Base-by-base conservation (phyloP, 2,113 vertebrate species). In the Erpornis zantholeuca region DNA sequence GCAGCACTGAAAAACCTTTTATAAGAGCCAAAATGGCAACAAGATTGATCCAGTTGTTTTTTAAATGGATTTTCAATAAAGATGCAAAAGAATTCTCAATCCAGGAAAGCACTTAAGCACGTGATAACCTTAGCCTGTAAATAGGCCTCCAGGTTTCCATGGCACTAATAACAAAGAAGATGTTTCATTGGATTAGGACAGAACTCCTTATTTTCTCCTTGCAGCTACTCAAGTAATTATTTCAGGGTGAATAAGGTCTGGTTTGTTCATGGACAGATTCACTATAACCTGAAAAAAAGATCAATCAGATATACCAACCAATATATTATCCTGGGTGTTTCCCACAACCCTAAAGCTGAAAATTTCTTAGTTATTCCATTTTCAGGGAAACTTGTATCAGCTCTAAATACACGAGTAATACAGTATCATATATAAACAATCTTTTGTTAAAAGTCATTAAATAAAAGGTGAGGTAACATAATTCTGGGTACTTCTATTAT, bases 51-150 rank as follows among this genome's bases (percentile, higher is more conserved):
- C 38, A 17, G 27, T 22, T 65, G 18, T 2, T 75, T 54, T 64
- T 36, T 11, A 76, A 86, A 65, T 24, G 28, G 73, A 61, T 86
- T 94, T 95, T 91, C 66, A 89, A 76, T 76, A 87, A 94, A 91
- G 29, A 87, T 42, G 71, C 33, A 76, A 80, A 86, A 80, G 33
- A 94, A 19, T 52, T n/a, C 54, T 81, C 54, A 75, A 31, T 38
- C 33, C 33, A 73, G 88, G 50, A 88, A 94, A 86, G 60, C 64
- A 88, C 45, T 65, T 76, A 19, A 61, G 27, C 78, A 85, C 0
- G 0, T 72, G 81, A 54, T 47, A 85, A 73, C 81, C 50, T 47
- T 9, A 38, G 66, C 63, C 61, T 16, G 38, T 47, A 79, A 92
- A 91, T 0, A 82, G 59, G 45, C 19, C 42, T 65, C 53, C 79